phyloP scores from a whole-genome alignment of 2,888 invertebrate species.

The Cephus sareptanus region DNA sequence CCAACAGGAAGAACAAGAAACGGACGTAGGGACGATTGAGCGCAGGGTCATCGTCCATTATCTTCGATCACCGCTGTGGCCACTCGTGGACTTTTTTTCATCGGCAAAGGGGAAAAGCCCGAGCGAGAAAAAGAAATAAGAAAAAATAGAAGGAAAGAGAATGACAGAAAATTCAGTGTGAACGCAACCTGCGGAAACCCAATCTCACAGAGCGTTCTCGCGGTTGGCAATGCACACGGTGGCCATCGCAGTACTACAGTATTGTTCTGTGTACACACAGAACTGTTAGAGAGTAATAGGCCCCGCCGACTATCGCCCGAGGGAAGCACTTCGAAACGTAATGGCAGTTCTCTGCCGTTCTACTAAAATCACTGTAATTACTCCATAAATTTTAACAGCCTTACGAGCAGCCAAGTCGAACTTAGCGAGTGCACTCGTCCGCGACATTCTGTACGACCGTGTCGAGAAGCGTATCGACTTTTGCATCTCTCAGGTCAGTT shows the following conservation, averaged over 20 bases:
- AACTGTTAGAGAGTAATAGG: constrained; percentile 5
- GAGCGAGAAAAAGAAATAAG: neutral
- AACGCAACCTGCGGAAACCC: neutral
- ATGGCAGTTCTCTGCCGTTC: constrained; percentile 13
- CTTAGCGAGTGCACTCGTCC: neutral
- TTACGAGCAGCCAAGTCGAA: neutral
- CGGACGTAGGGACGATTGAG: neutral
- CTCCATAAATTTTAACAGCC: constrained; percentile 20
- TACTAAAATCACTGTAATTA: constrained; percentile 19
- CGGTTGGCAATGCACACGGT: neutral
- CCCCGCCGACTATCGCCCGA: neutral
- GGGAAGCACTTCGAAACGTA: constrained; percentile 4
- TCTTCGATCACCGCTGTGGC: neutral
- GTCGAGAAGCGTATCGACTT: neutral
- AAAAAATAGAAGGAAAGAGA: neutral
- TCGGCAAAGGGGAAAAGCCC: neutral
- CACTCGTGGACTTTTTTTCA: neutral
- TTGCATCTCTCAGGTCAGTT: neutral
- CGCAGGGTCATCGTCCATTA: neutral
- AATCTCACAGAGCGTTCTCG: neutral
- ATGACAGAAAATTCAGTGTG: neutral
- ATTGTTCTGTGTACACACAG: constrained; percentile 5
- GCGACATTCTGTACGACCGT: no score
- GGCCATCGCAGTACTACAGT: neutral
- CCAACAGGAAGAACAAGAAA: neutral